Percentiles rank a stretch among this genome's conserved stretches.
Conservation (phyloP, 37 sponge, comb jelly and placozoan genomes). For the Theonella swinhoei region DNA sequence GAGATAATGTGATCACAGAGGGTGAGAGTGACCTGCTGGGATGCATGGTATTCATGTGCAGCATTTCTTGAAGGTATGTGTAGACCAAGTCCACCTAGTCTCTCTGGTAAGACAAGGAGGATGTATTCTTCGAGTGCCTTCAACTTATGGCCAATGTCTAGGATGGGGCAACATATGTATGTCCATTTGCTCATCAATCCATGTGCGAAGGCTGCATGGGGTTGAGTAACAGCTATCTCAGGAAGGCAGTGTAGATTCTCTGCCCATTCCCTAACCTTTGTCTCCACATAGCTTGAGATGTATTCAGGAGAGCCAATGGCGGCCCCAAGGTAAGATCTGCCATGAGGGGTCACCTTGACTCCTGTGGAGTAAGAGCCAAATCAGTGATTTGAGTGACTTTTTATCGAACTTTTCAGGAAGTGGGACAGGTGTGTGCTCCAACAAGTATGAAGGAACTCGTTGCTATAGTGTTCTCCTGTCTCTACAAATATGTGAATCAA, state of each 20-base stretch:
- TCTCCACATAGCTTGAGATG: neutral
- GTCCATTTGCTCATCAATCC: slow-evolving; percentile 18
- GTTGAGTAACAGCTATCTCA: neutral
- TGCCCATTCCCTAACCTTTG: neutral
- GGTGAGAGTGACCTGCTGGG: neutral
- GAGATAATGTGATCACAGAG: slow-evolving; percentile 18
- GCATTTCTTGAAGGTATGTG: neutral
- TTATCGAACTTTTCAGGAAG: too few species aligned
- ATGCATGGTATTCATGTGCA: neutral
- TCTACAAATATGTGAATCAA: too few species aligned
- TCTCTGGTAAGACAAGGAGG: neutral
- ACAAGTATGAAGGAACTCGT: too few species aligned
- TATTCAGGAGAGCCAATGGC: neutral
- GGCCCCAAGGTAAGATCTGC: neutral
- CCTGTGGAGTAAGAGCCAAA: too few species aligned
- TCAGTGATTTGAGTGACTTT: too few species aligned
- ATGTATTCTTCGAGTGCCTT: neutral
- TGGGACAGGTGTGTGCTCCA: too few species aligned
- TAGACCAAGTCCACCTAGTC: slow-evolving; percentile 11
- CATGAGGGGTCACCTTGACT: neutral
- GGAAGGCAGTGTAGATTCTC: neutral
- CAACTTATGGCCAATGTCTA: neutral
- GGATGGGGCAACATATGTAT: neutral
- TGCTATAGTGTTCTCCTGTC: too few species aligned
- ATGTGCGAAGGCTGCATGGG: neutral